Evolutionary conservation across 2,113 vertebrate species (phyloP).

Genomic region (Oostethus manadensis): DNA sequence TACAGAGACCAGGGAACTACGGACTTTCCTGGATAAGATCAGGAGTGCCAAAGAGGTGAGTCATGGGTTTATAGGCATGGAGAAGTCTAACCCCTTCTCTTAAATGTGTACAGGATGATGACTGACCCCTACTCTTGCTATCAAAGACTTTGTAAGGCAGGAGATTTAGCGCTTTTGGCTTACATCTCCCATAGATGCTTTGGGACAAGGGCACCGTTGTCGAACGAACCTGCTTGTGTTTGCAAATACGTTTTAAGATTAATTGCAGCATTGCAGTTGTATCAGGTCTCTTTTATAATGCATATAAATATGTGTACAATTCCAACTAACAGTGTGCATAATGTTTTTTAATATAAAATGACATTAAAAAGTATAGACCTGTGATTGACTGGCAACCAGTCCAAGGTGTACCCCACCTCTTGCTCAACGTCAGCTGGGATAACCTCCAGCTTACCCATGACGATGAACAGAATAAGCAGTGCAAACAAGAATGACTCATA

Average conservation of each 20-base stretch:
- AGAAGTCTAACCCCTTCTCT: background rate
- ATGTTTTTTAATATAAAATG: too few relatives aligned
- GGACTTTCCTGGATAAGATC: slow-evolving; percentile 94
- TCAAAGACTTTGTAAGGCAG: background rate
- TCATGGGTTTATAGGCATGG: background rate
- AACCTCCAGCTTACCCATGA: background rate
- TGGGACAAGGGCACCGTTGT: background rate
- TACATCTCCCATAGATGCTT: background rate
- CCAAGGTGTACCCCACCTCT: background rate
- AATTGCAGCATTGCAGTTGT: too few relatives aligned
- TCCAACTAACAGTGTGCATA: too few relatives aligned
- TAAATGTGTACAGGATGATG: slow-evolving; percentile 1
- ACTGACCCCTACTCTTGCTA: slow-evolving; percentile 7
- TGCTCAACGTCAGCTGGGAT: background rate
- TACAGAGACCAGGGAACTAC: slow-evolving; percentile 91
- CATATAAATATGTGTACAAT: too few relatives aligned
- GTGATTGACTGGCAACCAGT: background rate
- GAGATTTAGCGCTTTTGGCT: slow-evolving; percentile 20
- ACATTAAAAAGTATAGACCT: background rate
- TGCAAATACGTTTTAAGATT: too few relatives aligned
- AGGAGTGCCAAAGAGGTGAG: slow-evolving; percentile 93
- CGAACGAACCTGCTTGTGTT: background rate
- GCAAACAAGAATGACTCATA: background rate
- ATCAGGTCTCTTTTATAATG: background rate
- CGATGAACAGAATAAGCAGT: background rate